phyloP scores from a whole-genome alignment of 35 echinoderm and acorn worm species.

The Amphiura filiformis region DNA sequence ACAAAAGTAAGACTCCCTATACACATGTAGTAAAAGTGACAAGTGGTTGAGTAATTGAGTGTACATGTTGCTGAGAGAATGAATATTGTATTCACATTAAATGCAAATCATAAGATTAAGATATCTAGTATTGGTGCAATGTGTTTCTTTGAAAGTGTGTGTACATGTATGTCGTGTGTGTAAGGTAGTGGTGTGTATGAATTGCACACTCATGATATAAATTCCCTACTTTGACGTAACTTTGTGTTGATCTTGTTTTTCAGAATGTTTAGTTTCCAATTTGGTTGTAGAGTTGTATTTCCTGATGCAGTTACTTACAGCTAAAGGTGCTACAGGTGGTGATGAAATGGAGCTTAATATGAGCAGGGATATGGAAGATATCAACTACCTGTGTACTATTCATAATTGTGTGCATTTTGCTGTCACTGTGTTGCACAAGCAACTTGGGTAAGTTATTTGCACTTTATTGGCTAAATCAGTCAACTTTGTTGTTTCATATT shows the following conservation, averaged over 20 bases:
- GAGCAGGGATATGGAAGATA: neutral
- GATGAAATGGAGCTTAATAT: neutral
- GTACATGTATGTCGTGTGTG: neutral
- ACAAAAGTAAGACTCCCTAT: too few relatives aligned
- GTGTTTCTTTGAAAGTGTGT: too few relatives aligned
- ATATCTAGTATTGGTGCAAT: too few relatives aligned
- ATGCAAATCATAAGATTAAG: too few relatives aligned
- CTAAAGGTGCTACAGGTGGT: neutral
- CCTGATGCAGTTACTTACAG: constrained; percentile 43
- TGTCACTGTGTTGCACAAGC: neutral
- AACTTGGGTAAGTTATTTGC: constrained; percentile 3
- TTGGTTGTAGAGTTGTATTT: constrained; percentile 37
- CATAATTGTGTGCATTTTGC: constrained; percentile 33
- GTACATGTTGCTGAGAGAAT: too few relatives aligned
- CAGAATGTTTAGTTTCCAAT: constrained; percentile 63
- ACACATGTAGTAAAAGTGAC: too few relatives aligned
- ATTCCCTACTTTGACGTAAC: neutral
- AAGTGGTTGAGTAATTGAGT: too few relatives aligned
- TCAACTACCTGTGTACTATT: constrained; percentile 14
- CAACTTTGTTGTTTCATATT: too few relatives aligned
- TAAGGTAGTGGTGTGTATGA: neutral
- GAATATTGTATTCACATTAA: too few relatives aligned
- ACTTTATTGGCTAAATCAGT: too few relatives aligned
- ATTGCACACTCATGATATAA: too few relatives aligned
- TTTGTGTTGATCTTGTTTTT: neutral